These are phyloP conservation scores for Kryptolebias marmoratus DNA, from an alignment of 2,113 vertebrate genomes.

Conservation along the genomic window DNA sequence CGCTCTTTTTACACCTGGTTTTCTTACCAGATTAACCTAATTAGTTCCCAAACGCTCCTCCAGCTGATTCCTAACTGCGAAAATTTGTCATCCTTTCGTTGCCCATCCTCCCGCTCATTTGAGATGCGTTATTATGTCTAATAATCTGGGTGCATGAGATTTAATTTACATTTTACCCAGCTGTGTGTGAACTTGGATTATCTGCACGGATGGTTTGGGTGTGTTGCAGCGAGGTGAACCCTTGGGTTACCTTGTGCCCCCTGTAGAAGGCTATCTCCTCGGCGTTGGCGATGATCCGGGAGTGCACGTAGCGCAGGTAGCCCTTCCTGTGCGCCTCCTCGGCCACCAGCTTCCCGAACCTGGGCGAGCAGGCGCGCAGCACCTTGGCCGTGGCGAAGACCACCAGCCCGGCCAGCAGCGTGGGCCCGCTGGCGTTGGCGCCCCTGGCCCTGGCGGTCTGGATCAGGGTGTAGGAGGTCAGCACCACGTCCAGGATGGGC, in stretches of 20 bases:
- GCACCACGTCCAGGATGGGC: constrained; percentile 93
- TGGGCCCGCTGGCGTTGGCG: constrained; percentile 91
- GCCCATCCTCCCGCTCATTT: too few relatives aligned
- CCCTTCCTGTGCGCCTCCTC: constrained; percentile 97
- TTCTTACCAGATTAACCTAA: too few relatives aligned
- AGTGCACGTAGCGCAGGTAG: constrained; percentile 94
- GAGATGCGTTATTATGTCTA: too few relatives aligned
- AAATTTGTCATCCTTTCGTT: too few relatives aligned
- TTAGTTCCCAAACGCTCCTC: too few relatives aligned
- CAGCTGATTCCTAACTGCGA: too few relatives aligned
- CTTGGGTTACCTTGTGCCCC: constrained; percentile 89
- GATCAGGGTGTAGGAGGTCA: constrained; percentile 97
- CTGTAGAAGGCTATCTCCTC: constrained; percentile 98
- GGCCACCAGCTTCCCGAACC: constrained; percentile 94
- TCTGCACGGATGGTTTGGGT: too few relatives aligned
- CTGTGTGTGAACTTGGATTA: too few relatives aligned
- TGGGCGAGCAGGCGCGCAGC: constrained; percentile 93
- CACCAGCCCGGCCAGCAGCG: constrained; percentile 91
- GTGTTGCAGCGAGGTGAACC: background rate
- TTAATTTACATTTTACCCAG: too few relatives aligned
- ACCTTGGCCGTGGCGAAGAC: constrained; percentile 94
- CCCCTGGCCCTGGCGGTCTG: constrained; percentile 89
- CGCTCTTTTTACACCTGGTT: too few relatives aligned
- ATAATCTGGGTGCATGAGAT: too few relatives aligned
- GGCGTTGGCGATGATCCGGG: constrained; percentile 95